Conservation (phyloP, 1,140 invertebrate genomes). For the Chelonus insularis region DNA sequence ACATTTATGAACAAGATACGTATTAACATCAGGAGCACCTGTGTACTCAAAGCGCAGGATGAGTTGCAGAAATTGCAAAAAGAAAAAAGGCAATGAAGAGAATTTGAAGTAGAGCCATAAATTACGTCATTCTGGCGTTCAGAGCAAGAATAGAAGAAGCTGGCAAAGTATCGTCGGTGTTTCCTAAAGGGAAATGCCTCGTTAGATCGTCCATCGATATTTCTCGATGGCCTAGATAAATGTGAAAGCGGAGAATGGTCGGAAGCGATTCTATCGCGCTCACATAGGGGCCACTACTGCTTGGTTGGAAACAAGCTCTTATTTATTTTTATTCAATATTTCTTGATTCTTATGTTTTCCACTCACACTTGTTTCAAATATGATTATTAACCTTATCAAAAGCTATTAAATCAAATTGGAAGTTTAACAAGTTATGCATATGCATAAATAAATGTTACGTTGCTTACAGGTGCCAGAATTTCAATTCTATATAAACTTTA, state of each 20-base stretch:
- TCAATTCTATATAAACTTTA: too few relatives aligned
- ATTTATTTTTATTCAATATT: slow-evolving; percentile 11
- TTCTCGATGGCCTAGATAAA: slow-evolving; percentile 28
- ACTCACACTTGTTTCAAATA: neutral
- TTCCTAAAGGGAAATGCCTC: slow-evolving; percentile 28
- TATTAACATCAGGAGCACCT: too few relatives aligned
- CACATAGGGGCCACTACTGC: slow-evolving; percentile 2
- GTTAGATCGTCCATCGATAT: slow-evolving; percentile 28
- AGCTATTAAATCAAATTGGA: too few relatives aligned
- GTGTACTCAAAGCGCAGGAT: neutral
- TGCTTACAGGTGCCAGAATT: too few relatives aligned
- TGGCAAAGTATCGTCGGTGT: slow-evolving; percentile 7
- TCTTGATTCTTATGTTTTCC: neutral
- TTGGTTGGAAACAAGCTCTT: slow-evolving; percentile 11
- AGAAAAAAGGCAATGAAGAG: neutral
- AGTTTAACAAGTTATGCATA: too few relatives aligned
- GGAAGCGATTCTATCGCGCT: slow-evolving; percentile 25
- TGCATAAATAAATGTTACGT: too few relatives aligned
- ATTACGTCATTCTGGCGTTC: slow-evolving; percentile 2
- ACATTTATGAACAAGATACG: too few relatives aligned
- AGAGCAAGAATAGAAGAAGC: slow-evolving; percentile 14
- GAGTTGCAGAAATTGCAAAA: neutral
- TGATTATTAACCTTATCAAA: too few relatives aligned
- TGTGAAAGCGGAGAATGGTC: slow-evolving; percentile 29
- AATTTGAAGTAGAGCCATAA: neutral